phyloP scores from a whole-genome alignment of 2,888 invertebrate species.

The Oegoconia quadripuncta region DNA sequence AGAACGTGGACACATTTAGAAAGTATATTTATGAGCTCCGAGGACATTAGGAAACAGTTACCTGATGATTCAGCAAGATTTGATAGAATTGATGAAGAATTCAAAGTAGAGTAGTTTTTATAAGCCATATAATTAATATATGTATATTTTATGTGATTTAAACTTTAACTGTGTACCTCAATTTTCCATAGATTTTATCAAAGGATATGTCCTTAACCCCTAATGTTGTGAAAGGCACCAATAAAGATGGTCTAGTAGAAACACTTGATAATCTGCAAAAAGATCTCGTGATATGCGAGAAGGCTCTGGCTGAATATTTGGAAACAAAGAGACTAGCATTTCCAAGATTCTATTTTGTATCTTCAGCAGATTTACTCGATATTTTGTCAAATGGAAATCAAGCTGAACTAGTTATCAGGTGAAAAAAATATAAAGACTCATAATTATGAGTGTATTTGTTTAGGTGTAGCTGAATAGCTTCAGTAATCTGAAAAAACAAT shows the following conservation, averaged over 20 bases:
- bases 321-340: constrained; percentile 98
- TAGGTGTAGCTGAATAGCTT: no score
- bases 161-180: not conserved
- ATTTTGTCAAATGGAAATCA: constrained; percentile 97
- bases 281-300: constrained; percentile 94
- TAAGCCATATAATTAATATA: no score
- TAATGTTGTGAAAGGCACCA: constrained; percentile 95
- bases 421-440: constrained; percentile 7
- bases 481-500: not conserved
- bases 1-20: constrained; percentile 98
- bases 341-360: constrained; percentile 97
- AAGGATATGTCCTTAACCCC: constrained; percentile 88
- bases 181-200: constrained; percentile 79
- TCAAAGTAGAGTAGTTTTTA: no score
- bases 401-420: constrained; percentile 88
- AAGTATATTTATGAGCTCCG: constrained; percentile 98
- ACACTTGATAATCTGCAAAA: constrained; percentile 90
- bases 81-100: constrained; percentile 93
- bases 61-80: constrained; percentile 96
- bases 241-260: constrained; percentile 88
- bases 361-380: constrained; percentile 96
- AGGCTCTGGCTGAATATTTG: constrained; percentile 96
- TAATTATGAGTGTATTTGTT: not conserved
- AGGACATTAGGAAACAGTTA: constrained; percentile 95
- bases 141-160: no score